Base-by-base conservation (phyloP, 2,888 invertebrate genomes). In the Rhaphigaster nebulosa region DNA sequence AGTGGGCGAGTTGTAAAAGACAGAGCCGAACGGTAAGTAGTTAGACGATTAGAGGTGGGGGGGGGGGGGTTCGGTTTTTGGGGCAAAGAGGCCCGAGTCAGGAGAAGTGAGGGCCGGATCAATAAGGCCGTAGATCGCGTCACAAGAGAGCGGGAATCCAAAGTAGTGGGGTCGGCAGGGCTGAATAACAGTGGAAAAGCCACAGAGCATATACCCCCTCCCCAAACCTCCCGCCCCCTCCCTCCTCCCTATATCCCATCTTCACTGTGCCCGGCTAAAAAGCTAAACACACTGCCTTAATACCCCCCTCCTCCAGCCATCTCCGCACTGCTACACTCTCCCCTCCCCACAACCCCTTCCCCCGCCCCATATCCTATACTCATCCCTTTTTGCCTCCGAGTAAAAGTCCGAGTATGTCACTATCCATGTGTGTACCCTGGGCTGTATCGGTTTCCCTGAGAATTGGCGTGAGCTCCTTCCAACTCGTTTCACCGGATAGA, bases 211-310 rank as follows among this genome's bases (percentile, higher is more conserved):
- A 91, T 90, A 91, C 90, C 90, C 91, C 60, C 88, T 54, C 91
- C 70, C 90, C 88, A 56, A 34, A 88, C 54, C 90, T 41, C 50
- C 70, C 29, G 56, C 70, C 45, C 45, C 70, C 65, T 50, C 65
- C 76, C 38, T 41, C 60, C 87, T 56, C 50, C 89, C 90, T 89
- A 88, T 90, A 45, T 70, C 87, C 91, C 90, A 90, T 90, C 90
- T 90, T 90, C 87, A 70, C 89, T 41, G 76, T 89, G 90, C 90
- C 90, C 90, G 91, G 91, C 91, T 91, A 91, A 91, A 91, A 91
- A 91, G 91, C 91, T 91, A 91, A 91, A 91, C 91, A 91, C 91
- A 91, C 91, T 91, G 91, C 91, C 91, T 91, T 91, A 91, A 91
- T 91, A 90, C 91, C 91, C 89, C 91, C 91, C 91, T 84, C 52